Base-by-base conservation (phyloP, 2,113 vertebrate species). In the Fregata magnificens region DNA sequence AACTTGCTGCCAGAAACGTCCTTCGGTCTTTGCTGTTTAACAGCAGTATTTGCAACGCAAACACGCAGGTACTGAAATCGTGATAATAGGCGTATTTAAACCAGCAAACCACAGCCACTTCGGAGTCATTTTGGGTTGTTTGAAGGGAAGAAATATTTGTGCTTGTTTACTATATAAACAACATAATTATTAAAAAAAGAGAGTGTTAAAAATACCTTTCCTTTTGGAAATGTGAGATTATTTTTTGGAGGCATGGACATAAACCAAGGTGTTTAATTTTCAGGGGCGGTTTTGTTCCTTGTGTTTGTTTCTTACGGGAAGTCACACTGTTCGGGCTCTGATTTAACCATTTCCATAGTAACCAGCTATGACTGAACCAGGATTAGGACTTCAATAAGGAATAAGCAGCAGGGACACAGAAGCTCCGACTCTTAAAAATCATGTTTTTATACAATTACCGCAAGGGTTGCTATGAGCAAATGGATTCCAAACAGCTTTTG, bases 281-380 rank as follows among this genome's bases (percentile, higher is more conserved):
- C 49, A 13, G 42, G 31, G 65, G 31, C 6, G 7, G 16, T 63
- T 93, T 81, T 55, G 25, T 52, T 45, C 74, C 32, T 67, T 14
- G 31, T 53, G 59, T 81, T 82, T 77, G 74, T 73, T 82, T 58
- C 71, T 63, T 7, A 5, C 0, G 29, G 65, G 82, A 76, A 76
- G 55, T 61, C 70, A 8, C 6, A 4, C 38, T 32, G 52, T 21
- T 90, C 2, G 7, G 50, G 79, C 73, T 47, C 38, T 0, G 50
- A 45, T 79, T 74, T 44, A 79, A 42, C 71, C 65, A 91, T 93
- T 86, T 86, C 93, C 93, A 93, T 95, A 82, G 95, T 47, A 91
- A 93, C 90, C 81, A 22, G 53, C 76, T 14, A 5, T 6, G 88
- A 20, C 32, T 82, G 66, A 79, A 65, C 89, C 45, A 13, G 93